These are phyloP conservation scores for Drosophila punjabiensis DNA, from an alignment of 1,140 invertebrate species.

Conservation along the genomic window DNA sequence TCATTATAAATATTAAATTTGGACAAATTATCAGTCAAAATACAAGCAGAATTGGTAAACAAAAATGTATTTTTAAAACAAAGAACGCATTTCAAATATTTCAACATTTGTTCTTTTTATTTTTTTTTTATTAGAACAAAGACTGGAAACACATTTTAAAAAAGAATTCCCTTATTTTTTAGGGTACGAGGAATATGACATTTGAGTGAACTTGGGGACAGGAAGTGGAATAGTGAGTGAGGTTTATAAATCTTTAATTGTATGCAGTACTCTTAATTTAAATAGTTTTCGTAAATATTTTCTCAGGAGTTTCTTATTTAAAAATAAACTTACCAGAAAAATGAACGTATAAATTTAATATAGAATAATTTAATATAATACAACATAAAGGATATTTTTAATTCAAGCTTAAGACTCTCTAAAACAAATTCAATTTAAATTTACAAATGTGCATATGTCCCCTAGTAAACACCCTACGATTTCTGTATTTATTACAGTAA, in stretches of 20 bases:
- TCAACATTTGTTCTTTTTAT: neutral
- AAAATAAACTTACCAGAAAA: neutral
- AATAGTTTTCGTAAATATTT: neutral
- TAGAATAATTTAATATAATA: neutral
- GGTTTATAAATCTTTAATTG: neutral
- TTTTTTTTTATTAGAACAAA: slow-evolving; percentile 14
- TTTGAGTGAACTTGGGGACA: too few relatives aligned
- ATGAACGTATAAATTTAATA: neutral
- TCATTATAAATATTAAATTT: neutral
- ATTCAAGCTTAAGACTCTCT: neutral
- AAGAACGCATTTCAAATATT: slow-evolving; percentile 12
- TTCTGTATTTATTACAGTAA: slow-evolving; percentile 6
- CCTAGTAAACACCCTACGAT: neutral
- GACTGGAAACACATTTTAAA: slow-evolving; percentile 9
- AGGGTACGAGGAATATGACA: neutral
- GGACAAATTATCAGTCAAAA: slow-evolving; percentile 11
- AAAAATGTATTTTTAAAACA: slow-evolving; percentile 19
- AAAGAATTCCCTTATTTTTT: neutral
- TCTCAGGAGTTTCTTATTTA: neutral
- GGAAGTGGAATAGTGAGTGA: neutral
- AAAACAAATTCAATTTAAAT: neutral
- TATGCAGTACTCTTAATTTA: neutral
- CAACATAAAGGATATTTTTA: neutral
- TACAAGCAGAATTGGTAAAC: neutral
- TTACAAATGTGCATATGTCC: neutral